Evolutionary conservation across 2,113 vertebrate genomes (phyloP), one percentile per base, ranked within the genome.

Genomic region (Zootoca vivipara): DNA sequence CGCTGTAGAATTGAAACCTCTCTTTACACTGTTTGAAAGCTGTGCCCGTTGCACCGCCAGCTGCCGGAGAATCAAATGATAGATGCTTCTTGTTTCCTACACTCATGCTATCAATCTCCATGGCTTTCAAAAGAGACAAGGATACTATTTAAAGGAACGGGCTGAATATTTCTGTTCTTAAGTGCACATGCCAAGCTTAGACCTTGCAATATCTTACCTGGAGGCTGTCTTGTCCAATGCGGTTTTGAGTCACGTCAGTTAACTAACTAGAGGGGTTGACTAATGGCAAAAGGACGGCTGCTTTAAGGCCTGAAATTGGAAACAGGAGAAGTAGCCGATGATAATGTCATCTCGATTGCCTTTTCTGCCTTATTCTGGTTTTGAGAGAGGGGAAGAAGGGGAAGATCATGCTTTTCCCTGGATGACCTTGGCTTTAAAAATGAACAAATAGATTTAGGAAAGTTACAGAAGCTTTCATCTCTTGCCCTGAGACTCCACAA

Each of bases 221-320:
- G 87, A 90, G 90, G 91, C 92, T 89, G 67, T 87, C 82, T 90
- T 93, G 92, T 94, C 91, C 85, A 33, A 89, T 89, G 30, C n/a
- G 78, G 75, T 93, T 93, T 78, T 62, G 67, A 93, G 81, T 85
- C 70, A 82, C 12, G 77, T 87, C 88, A 86, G 35, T 94, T 93
- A 94, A 85, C 28, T 13, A 78, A 77, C 2, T 52, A 52, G 46
- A 52, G 85, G 64, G 58, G 87, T 93, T 93, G 70, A 92, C 85
- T 92, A 92, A 89, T 89, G 89, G 85, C 77, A 90, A 92, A 93
- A 91, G 85, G 75, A 78, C 92, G 82, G 91, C 52, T 0, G 42
- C 84, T 93, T 83, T 90, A 87, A 88, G 86, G 78, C 88, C 84
- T 91, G 42, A 91, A 87, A 82, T 88, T 92, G 81, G 85, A 89